Evolutionary conservation across 2,888 invertebrate species (phyloP).

Genomic region (Mystacides longicornis): DNA sequence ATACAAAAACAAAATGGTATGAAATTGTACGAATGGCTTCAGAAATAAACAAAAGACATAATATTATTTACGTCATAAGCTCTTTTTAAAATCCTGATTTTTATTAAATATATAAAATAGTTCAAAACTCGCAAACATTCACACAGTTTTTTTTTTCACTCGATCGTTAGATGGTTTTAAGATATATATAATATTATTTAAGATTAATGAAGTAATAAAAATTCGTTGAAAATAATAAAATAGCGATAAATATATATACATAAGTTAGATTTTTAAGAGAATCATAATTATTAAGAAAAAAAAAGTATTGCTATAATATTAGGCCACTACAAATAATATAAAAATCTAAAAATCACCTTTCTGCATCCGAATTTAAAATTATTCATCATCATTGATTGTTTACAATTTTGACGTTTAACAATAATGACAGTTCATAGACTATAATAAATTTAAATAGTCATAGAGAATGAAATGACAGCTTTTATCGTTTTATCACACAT

Average conservation of each 20-base stretch:
- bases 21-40: too few species aligned
- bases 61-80: background rate
- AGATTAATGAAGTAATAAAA: background rate
- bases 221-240: background rate
- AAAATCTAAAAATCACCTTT: background rate
- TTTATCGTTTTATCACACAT: too few species aligned
- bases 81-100: background rate
- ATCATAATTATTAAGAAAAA: too few species aligned
- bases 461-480: too few species aligned
- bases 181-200: background rate
- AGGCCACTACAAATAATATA: background rate
- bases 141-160: background rate
- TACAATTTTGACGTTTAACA: too few species aligned
- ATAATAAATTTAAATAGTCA: too few species aligned
- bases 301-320: conserved; percentile 3
- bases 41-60: background rate
- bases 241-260: too few species aligned
- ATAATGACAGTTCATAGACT: too few species aligned
- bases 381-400: background rate
- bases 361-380: background rate
- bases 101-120: background rate
- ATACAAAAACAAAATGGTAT: too few species aligned
- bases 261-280: background rate
- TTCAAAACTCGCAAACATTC: background rate
- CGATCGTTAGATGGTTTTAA: background rate